phyloP scores from a whole-genome alignment of 2,888 invertebrate species.

The Electrophaes corylata region DNA sequence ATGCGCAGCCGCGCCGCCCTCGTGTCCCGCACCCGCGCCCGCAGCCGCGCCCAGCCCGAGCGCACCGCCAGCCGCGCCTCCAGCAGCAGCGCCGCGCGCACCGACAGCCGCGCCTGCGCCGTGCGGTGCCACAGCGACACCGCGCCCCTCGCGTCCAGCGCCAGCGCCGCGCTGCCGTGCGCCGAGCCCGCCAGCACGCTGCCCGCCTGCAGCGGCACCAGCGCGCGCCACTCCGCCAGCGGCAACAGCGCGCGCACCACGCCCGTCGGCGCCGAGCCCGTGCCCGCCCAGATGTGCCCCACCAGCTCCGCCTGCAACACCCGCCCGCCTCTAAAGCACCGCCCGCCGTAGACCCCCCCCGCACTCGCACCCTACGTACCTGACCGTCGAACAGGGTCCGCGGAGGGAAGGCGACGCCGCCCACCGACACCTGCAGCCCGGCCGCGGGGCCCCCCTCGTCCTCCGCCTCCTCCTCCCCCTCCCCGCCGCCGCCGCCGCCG shows the following conservation, averaged over 20 bases:
- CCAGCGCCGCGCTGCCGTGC: slow-evolving; percentile 26
- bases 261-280: slow-evolving; percentile 59
- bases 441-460: slow-evolving; percentile 47
- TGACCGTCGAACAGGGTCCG: not conserved
- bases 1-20: slow-evolving; percentile 49
- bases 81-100: slow-evolving; percentile 16
- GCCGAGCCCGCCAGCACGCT: slow-evolving; percentile 41
- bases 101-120: slow-evolving; percentile 30
- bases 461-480: slow-evolving; percentile 27
- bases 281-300: slow-evolving; percentile 70
- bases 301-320: slow-evolving; percentile 52
- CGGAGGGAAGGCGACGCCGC: slow-evolving; percentile 51
- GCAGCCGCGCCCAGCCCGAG: slow-evolving; percentile 35
- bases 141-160: slow-evolving; percentile 39
- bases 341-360: too few relatives aligned
- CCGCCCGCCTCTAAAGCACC: too few relatives aligned
- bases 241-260: slow-evolving; percentile 56
- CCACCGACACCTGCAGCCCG: slow-evolving; percentile 56
- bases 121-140: slow-evolving; percentile 43
- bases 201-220: slow-evolving; percentile 45
- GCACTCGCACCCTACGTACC: not conserved
- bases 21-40: slow-evolving; percentile 38
- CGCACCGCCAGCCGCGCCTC: slow-evolving; percentile 49
- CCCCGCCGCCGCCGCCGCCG: slow-evolving; percentile 28
- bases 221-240: slow-evolving; percentile 40